These are phyloP conservation scores for Ianthella basta DNA, from an alignment of 37 sponge, comb jelly and placozoan genomes.

Conservation along the genomic window DNA sequence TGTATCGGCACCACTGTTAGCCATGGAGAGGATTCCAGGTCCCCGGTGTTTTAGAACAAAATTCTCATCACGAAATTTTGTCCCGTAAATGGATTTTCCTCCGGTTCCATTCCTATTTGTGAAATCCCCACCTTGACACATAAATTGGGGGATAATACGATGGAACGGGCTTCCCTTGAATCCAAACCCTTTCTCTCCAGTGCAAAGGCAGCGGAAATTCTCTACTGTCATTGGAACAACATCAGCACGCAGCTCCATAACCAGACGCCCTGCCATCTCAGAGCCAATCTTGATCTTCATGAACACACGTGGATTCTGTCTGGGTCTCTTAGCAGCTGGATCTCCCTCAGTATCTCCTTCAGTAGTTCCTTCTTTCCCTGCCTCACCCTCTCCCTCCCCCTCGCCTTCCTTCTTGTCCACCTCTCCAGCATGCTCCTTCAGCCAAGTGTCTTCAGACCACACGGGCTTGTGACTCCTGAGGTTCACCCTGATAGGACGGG, in stretches of 20 bases:
- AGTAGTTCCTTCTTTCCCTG: constrained; percentile 11
- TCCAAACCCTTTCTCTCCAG: constrained; percentile 96
- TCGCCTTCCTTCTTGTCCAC: constrained; percentile 14
- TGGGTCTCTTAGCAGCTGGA: constrained; percentile 62
- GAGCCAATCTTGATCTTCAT: constrained; percentile 82
- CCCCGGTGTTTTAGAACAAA: constrained; percentile 92
- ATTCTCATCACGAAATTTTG: constrained; percentile 97
- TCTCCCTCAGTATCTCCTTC: constrained; percentile 53
- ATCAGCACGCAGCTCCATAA: constrained; percentile 79
- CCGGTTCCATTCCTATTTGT: constrained; percentile 92
- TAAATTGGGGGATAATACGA: constrained; percentile 96
- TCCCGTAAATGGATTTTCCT: constrained; percentile 95
- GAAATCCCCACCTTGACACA: constrained; percentile 96
- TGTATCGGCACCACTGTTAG: constrained; percentile 91
- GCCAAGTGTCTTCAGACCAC: constrained; percentile 97
- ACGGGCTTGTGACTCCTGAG: constrained; percentile 88
- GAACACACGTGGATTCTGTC: constrained; percentile 61
- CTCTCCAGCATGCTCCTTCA: constrained; percentile 86
- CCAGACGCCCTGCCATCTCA: constrained; percentile 66
- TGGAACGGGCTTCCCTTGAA: constrained; percentile 95
- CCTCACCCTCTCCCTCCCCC: background rate
- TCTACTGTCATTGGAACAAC: constrained; percentile 81
- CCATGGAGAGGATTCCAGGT: constrained; percentile 92
- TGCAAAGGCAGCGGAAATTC: constrained; percentile 93
- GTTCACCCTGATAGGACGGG: constrained; percentile 91